Evolutionary conservation across 2,888 invertebrate genomes (phyloP).

Genomic region (Nomada goodeniana): DNA sequence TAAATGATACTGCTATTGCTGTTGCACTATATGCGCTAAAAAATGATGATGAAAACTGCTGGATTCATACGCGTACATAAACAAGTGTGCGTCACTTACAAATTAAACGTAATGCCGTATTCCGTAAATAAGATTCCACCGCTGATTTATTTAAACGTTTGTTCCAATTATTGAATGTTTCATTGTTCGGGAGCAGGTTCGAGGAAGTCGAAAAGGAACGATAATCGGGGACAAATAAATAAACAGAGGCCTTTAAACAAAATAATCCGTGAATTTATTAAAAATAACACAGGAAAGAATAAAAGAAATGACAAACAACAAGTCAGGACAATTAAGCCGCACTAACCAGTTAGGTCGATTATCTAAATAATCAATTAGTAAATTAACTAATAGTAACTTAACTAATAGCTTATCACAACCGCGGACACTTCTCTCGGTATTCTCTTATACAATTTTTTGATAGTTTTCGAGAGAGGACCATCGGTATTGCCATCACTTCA

Average conservation of each 20-base stretch:
- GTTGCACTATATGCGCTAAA: no score
- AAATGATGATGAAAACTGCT: no score
- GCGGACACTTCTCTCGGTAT: conserved; percentile 40
- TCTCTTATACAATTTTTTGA: conserved; percentile 7
- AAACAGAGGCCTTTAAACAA: conserved; percentile 62
- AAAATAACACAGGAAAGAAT: conserved; percentile 75
- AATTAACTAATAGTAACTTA: conserved; percentile 57
- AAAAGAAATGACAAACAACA: conserved; percentile 75
- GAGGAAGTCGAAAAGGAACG: background rate
- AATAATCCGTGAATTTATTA: conserved; percentile 76
- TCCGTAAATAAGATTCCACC: no score
- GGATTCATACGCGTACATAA: no score
- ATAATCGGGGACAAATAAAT: conserved; percentile 42
- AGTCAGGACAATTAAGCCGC: conserved; percentile 71
- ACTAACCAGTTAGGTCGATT: conserved; percentile 66
- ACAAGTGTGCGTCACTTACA: no score
- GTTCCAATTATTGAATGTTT: no score
- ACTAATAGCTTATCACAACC: conserved; percentile 71
- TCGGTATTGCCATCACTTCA: conserved; percentile 62
- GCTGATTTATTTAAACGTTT: no score
- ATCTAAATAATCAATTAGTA: conserved; percentile 54
- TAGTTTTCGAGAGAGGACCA: conserved; percentile 41
- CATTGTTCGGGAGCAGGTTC: no score
- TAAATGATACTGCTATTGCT: no score
- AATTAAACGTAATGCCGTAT: no score